Evolutionary conservation across 2,113 vertebrate genomes (phyloP), one percentile per base, ranked within the genome.

Genomic region (Danionella cerebrum): DNA sequence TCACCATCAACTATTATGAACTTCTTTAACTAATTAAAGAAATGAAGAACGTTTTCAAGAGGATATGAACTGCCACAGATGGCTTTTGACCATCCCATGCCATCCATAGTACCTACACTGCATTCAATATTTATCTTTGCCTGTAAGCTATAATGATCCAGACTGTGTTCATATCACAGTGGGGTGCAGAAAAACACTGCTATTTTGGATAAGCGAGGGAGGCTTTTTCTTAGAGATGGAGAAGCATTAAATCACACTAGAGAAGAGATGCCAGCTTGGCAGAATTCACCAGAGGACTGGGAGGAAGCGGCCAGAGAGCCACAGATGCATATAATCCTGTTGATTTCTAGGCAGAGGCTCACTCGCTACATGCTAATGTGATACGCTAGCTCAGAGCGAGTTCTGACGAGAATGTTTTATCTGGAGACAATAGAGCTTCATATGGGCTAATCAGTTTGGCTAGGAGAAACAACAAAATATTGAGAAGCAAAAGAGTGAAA

Each of bases 1-100:
- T 50, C 44, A 36, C 60, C 60, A 36, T 64, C 60, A 64, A 12
- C 42, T 64, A 64, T 62, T 62, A 62, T 48, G 33, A 64, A 64
- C 42, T 48, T 36, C 60, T 64, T 64, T 35, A 48, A 22, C 44
- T 64, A 64, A 64, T 64, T 64, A 64, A 48, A 64, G 60, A 36
- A 48, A 64, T 13, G 42, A 64, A 9, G 60, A 35, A 48, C 27
- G 29, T 60, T 58, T 22, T 54, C 27, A 25, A 27, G 14, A 45
- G 21, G 27, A 33, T 45, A 50, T 53, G 6, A 5, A 64, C 36
- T 36, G 24, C 48, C 45, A 33, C 57, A 47, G 31, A 64, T 48
- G 41, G 10, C 11, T 59, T 19, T 47, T 59, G 31, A 68, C 53
- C 65, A 45, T 59, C 66, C 8, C 35, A 33, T 10, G 25, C 6